phyloP scores from a whole-genome alignment of 2,888 invertebrate species.

The Deilephila porcellus region DNA sequence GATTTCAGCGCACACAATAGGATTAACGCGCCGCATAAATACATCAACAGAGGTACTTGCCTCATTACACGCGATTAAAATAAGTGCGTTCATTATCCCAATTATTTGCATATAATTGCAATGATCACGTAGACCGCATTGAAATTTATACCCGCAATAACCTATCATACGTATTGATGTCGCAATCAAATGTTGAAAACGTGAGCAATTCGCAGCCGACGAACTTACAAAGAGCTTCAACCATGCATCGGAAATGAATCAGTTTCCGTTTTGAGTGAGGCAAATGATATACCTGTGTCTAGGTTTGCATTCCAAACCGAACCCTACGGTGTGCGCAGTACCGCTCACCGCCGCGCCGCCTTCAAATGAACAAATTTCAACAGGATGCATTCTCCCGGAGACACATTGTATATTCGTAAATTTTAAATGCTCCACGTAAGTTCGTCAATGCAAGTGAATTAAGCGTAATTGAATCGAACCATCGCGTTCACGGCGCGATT shows the following conservation, averaged over 20 bases:
- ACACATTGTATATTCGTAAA: constrained; percentile 62
- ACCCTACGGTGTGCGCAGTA: constrained; percentile 57
- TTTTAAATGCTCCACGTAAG: constrained; percentile 64
- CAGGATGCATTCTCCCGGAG: constrained; percentile 60
- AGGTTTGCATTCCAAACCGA: constrained; percentile 58
- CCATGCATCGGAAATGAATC: constrained; percentile 84
- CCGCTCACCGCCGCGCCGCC: constrained; percentile 51
- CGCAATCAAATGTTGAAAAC: constrained; percentile 81
- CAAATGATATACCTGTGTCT: constrained; percentile 74
- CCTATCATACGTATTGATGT: constrained; percentile 66
- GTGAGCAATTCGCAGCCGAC: constrained; percentile 79
- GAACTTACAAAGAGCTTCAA: constrained; percentile 81
- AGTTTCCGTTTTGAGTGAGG: constrained; percentile 79
- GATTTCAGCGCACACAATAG: not conserved
- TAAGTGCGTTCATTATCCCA: not conserved
- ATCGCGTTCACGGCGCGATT: constrained; percentile 35
- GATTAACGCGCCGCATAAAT: not conserved
- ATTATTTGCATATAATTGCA: constrained; percentile 17
- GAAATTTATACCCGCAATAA: constrained; percentile 1
- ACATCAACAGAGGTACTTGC: not conserved
- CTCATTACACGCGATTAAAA: constrained; percentile 12
- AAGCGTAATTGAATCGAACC: constrained; percentile 56
- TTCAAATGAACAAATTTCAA: constrained; percentile 53
- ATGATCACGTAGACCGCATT: not conserved
- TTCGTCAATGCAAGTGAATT: constrained; percentile 59